phyloP scores from a whole-genome alignment of 2,113 vertebrate genomes.

The Pavo muticus region DNA sequence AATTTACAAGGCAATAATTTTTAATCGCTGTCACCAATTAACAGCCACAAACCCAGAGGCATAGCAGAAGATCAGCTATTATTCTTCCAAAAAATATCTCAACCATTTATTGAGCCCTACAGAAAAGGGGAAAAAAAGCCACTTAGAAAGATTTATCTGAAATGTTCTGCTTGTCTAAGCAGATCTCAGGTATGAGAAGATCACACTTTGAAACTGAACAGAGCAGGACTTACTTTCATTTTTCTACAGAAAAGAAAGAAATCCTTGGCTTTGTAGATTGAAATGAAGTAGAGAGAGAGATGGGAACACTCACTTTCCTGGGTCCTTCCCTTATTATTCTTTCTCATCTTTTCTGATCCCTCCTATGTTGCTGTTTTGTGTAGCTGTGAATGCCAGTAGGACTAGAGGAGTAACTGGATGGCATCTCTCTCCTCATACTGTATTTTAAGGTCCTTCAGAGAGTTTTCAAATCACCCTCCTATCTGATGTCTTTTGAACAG shows the following conservation, averaged over 20 bases:
- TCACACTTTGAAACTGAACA: background rate
- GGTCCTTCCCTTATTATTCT: background rate
- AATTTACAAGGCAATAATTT: background rate
- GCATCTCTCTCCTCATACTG: background rate
- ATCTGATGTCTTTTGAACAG: background rate
- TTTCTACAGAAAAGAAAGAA: background rate
- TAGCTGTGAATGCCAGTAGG: background rate
- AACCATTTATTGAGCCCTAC: background rate
- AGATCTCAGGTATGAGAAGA: background rate
- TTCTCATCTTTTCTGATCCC: background rate
- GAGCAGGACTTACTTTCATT: background rate
- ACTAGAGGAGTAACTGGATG: background rate
- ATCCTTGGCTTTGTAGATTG: background rate
- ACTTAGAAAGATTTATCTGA: background rate
- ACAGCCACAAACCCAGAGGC: background rate
- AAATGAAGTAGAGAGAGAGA: background rate
- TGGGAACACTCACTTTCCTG: background rate
- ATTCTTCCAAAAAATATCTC: background rate
- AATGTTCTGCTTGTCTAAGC: slow-evolving; percentile 6
- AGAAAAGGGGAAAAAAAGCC: background rate
- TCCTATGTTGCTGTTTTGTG: background rate
- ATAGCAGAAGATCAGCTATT: background rate
- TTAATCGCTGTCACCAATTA: background rate
- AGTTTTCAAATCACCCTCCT: background rate
- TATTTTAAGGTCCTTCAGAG: background rate